Conservation (phyloP, 2,888 invertebrate genomes). For the Eristalis intricaria region DNA sequence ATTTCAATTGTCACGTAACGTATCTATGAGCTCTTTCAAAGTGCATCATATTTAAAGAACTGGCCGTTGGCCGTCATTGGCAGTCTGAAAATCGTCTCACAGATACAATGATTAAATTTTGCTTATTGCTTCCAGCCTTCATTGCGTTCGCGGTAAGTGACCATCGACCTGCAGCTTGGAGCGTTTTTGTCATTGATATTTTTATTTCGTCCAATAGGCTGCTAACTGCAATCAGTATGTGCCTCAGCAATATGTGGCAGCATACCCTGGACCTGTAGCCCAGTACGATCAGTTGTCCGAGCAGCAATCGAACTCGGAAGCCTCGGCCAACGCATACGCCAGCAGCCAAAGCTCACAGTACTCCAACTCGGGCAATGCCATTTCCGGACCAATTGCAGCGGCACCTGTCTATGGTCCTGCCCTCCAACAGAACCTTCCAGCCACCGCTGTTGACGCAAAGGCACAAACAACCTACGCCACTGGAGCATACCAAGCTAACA, state of each 20-base stretch:
- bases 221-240: conserved; percentile 48
- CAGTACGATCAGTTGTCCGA: conserved; percentile 31
- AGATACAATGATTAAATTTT: conserved; percentile 76
- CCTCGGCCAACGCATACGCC: conserved; percentile 38
- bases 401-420: neutral
- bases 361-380: conserved; percentile 26
- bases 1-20: conserved; percentile 61
- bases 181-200: neutral
- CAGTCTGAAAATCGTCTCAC: conserved; percentile 63
- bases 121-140: conserved; percentile 77
- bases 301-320: conserved; percentile 30
- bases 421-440: neutral
- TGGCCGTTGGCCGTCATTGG: conserved; percentile 29
- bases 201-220: conserved; percentile 31
- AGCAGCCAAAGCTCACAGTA: conserved; percentile 33
- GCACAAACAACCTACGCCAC: conserved; percentile 34
- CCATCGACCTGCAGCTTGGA: conserved; percentile 44
- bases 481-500: conserved; percentile 73
- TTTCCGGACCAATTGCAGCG: conserved; percentile 1
- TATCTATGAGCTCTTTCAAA: conserved; percentile 34
- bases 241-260: conserved; percentile 29
- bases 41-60: conserved; percentile 66
- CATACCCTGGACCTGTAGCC: conserved; percentile 20
- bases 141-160: conserved; percentile 80
- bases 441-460: conserved; percentile 22